Evolutionary conservation across 2,797 vertebrate species (phyloP).

Genomic region (Odontamblyopus rebecca): DNA sequence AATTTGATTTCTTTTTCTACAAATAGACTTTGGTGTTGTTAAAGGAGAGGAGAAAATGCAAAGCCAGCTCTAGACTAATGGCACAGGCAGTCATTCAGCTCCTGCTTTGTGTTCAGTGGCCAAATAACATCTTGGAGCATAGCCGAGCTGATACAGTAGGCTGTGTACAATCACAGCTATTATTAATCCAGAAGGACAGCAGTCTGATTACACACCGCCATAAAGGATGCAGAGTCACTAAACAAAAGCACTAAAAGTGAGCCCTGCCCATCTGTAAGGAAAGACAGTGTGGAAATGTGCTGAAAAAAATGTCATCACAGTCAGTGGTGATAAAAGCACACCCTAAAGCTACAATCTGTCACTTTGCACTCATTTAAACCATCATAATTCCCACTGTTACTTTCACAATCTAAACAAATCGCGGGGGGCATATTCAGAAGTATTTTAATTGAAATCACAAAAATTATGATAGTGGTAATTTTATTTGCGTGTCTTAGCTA

Average conservation of each 20-base stretch:
- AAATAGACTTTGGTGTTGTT: constrained; percentile 62
- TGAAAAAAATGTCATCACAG: constrained; percentile 20
- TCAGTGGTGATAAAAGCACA: constrained; percentile 38
- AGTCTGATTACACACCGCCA: constrained; percentile 60
- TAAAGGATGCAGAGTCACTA: constrained; percentile 46
- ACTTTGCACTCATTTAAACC: constrained; percentile 15
- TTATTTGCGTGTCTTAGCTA: no score
- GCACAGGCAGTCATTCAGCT: constrained; percentile 73
- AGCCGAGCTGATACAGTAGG: constrained; percentile 65
- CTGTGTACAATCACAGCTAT: constrained; percentile 64
- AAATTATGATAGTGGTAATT: no score
- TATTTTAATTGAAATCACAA: no score
- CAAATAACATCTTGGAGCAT: constrained; percentile 69
- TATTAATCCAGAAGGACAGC: constrained; percentile 66
- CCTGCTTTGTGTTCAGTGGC: constrained; percentile 68
- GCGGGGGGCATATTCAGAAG: no score
- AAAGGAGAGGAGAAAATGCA: constrained; percentile 62
- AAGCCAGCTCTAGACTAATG: constrained; percentile 72
- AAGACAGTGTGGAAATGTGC: constrained; percentile 33
- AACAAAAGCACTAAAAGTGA: constrained; percentile 37
- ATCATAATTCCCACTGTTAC: constrained; percentile 15
- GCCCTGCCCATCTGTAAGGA: constrained; percentile 31
- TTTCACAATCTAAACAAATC: constrained; percentile 7
- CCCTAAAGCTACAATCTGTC: constrained; percentile 50
- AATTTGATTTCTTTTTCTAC: constrained; percentile 17